Evolutionary conservation across 2,113 vertebrate species (phyloP).

Genomic region (Protomyctophum bolini): DNA sequence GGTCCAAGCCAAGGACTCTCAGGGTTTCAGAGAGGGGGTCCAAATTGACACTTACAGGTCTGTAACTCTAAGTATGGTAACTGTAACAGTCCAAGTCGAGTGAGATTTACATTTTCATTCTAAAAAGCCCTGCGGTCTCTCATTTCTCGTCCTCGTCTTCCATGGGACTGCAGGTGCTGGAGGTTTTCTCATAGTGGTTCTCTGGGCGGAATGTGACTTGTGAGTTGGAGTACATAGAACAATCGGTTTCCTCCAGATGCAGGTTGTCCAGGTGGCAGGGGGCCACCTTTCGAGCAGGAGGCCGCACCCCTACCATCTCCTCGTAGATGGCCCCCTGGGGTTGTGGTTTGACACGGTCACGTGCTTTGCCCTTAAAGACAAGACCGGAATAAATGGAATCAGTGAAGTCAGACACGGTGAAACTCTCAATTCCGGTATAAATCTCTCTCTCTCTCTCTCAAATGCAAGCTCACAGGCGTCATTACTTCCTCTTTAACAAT

Average conservation of each 20-base stretch:
- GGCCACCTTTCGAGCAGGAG: slow-evolving; percentile 19
- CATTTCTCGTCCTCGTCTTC: background rate
- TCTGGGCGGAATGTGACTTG: slow-evolving; percentile 13
- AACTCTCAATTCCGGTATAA: slow-evolving; percentile 48
- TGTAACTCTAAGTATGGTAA: too few species aligned
- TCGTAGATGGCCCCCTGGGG: slow-evolving; percentile 71
- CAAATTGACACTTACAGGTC: too few species aligned
- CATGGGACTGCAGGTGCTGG: background rate
- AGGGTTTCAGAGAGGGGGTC: too few species aligned
- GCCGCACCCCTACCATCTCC: slow-evolving; percentile 68
- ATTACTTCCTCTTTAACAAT: background rate
- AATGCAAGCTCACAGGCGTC: background rate
- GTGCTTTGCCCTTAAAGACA: slow-evolving; percentile 48
- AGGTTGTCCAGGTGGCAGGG: background rate
- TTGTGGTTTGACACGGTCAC: slow-evolving; percentile 16
- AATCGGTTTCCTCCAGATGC: slow-evolving; percentile 45
- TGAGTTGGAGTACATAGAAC: slow-evolving; percentile 45
- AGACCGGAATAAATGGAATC: slow-evolving; percentile 47
- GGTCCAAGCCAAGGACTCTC: too few species aligned
- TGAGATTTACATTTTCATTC: too few species aligned
- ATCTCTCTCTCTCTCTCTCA: slow-evolving; percentile 18
- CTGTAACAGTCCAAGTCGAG: too few species aligned
- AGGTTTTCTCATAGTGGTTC: slow-evolving; percentile 69
- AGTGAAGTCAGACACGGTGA: slow-evolving; percentile 20
- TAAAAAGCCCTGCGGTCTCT: background rate